Conservation (phyloP, 2,888 invertebrate species). For the Leucophora obtusa region DNA sequence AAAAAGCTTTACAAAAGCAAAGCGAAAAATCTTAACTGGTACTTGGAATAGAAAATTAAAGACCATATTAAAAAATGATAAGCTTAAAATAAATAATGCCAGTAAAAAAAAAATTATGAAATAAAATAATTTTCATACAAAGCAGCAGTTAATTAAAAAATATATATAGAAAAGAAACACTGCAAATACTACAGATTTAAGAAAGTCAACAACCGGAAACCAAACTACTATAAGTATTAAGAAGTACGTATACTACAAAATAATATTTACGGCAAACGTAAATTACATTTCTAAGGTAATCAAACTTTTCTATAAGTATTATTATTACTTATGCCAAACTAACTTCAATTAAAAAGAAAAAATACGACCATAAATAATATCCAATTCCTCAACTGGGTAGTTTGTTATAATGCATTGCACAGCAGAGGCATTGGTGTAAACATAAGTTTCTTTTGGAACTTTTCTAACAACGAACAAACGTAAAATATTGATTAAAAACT, state of each 20-base stretch:
- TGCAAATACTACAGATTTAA: not conserved
- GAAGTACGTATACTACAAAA: not conserved
- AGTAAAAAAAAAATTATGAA: not conserved
- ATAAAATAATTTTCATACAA: constrained; percentile 11
- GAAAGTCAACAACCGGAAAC: constrained; percentile 27
- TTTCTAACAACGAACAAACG: not conserved
- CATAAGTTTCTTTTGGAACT: not conserved
- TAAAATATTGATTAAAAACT: not conserved
- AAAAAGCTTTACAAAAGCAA: not conserved
- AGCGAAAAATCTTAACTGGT: not conserved
- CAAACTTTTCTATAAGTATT: constrained; percentile 15
- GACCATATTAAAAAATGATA: not conserved
- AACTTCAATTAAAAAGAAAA: constrained; percentile 3
- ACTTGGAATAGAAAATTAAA: not conserved
- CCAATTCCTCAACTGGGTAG: constrained; percentile 16
- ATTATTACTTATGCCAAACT: constrained; percentile 9
- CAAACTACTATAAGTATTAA: not conserved
- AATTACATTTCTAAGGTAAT: constrained; percentile 33
- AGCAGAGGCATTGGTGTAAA: not conserved
- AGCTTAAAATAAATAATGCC: not conserved
- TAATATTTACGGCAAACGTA: not conserved
- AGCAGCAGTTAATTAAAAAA: constrained; percentile 11
- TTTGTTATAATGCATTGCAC: not conserved
- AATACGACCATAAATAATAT: constrained; percentile 24
- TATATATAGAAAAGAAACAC: not conserved